Conservation (phyloP, 2,797 vertebrate species). For the Danio tinwini region DNA sequence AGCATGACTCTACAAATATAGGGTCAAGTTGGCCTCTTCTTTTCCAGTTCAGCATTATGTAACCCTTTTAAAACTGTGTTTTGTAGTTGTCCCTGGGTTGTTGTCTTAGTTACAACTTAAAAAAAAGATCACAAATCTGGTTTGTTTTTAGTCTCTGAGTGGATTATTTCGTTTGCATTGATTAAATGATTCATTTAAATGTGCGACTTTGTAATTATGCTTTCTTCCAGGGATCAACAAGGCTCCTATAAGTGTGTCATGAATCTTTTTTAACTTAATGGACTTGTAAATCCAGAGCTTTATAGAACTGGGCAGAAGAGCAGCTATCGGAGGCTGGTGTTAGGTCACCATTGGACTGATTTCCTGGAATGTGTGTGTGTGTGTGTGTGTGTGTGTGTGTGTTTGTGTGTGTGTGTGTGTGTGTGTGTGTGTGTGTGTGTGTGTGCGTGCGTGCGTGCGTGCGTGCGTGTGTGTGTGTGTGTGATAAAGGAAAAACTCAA, state of each 20-base stretch:
- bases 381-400: too few species aligned
- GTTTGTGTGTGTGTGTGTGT: too few species aligned
- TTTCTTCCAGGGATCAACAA: constrained; percentile 32
- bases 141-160: not conserved
- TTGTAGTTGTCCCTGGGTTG: not conserved
- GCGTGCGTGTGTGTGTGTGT: too few species aligned
- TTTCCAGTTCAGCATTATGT: not conserved
- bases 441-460: too few species aligned
- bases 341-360: constrained; percentile 57
- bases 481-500: constrained; percentile 53
- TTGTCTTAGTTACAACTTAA: not conserved
- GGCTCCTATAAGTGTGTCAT: constrained; percentile 50
- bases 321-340: constrained; percentile 50
- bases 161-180: not conserved
- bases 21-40: not conserved
- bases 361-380: constrained; percentile 40
- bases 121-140: constrained; percentile 9
- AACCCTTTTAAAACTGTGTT: not conserved
- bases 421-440: too few species aligned
- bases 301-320: constrained; percentile 54
- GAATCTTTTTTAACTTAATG: constrained; percentile 36
- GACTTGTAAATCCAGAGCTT: constrained; percentile 58
- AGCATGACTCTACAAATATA: not conserved
- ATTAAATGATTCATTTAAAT: constrained; percentile 11
- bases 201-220: not conserved